Conservation (phyloP, 2,888 invertebrate species). For the Octodonta nipae region DNA sequence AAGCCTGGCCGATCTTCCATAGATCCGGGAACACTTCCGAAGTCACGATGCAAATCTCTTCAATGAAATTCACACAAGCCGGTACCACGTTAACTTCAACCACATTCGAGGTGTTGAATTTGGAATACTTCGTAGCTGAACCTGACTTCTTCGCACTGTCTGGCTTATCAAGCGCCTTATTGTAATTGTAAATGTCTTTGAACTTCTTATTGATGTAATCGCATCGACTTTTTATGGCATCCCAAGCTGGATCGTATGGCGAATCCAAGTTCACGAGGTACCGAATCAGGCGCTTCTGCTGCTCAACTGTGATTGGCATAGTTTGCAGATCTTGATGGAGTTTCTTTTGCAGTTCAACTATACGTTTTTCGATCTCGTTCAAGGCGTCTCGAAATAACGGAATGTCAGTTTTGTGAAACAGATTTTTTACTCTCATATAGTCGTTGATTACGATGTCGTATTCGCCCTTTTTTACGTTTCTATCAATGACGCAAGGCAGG, state of each 20-base stretch:
- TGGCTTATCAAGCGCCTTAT: slow-evolving; percentile 40
- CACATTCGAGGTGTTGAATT: slow-evolving; percentile 22
- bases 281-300: slow-evolving; percentile 88
- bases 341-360: slow-evolving; percentile 65
- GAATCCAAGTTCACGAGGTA: slow-evolving; percentile 63
- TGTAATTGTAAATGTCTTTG: slow-evolving; percentile 49
- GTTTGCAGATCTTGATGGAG: slow-evolving; percentile 72
- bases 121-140: slow-evolving; percentile 28
- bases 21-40: slow-evolving; percentile 73
- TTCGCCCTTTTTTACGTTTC: slow-evolving; percentile 85
- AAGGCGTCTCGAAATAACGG: slow-evolving; percentile 77
- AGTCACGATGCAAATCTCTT: slow-evolving; percentile 64
- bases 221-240: slow-evolving; percentile 74
- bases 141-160: slow-evolving; percentile 20
- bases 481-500: slow-evolving; percentile 85
- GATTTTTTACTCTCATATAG: slow-evolving; percentile 86
- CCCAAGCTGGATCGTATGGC: slow-evolving; percentile 89
- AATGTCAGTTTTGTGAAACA: slow-evolving; percentile 88
- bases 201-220: slow-evolving; percentile 61
- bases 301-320: slow-evolving; percentile 84
- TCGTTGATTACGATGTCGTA: slow-evolving; percentile 96
- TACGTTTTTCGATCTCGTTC: slow-evolving; percentile 80
- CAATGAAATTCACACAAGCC: slow-evolving; percentile 55
- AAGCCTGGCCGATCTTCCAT: slow-evolving; percentile 90
- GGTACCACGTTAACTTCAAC: slow-evolving; percentile 40